Percentiles rank a stretch among this genome's conserved stretches.
These are phyloP conservation scores for Otolemur garnettii DNA, from an alignment of 2,113 vertebrate species.

Conservation along the genomic window DNA sequence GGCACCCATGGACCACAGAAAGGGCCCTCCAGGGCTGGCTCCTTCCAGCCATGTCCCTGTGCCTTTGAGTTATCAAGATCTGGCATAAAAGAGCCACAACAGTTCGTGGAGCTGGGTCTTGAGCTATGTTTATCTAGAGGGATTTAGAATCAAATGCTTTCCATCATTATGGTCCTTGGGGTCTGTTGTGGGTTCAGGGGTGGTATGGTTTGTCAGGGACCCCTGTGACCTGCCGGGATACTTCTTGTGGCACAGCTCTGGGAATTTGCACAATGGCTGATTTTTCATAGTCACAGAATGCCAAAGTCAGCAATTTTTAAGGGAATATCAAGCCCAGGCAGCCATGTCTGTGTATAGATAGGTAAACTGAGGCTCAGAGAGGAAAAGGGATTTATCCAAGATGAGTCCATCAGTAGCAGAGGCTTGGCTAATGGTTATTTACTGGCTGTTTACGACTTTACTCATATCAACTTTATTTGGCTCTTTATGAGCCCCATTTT, in stretches of 20 bases:
- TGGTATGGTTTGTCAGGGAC: not conserved
- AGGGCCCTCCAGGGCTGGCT: not conserved
- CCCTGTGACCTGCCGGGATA: not conserved
- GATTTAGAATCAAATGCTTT: not conserved
- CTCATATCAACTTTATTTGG: no score
- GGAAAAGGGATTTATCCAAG: not conserved
- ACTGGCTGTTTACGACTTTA: not conserved
- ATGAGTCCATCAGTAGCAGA: not conserved
- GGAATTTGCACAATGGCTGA: not conserved
- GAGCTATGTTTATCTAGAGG: not conserved
- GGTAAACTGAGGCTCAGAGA: constrained; percentile 7
- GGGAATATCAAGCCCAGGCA: not conserved
- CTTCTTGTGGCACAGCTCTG: not conserved
- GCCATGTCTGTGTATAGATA: not conserved
- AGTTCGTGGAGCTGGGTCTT: not conserved
- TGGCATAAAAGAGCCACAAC: not conserved
- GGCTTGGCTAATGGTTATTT: not conserved
- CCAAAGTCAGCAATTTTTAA: not conserved
- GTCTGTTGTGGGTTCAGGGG: rapidly evolving
- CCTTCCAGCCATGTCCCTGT: not conserved
- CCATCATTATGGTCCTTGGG: not conserved
- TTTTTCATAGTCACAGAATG: not conserved
- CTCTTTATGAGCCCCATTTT: not conserved
- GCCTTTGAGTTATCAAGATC: not conserved
- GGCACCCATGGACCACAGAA: not conserved